Evolutionary conservation across 2,113 vertebrate genomes (phyloP).

Genomic region (Coptodon bakossiorum): DNA sequence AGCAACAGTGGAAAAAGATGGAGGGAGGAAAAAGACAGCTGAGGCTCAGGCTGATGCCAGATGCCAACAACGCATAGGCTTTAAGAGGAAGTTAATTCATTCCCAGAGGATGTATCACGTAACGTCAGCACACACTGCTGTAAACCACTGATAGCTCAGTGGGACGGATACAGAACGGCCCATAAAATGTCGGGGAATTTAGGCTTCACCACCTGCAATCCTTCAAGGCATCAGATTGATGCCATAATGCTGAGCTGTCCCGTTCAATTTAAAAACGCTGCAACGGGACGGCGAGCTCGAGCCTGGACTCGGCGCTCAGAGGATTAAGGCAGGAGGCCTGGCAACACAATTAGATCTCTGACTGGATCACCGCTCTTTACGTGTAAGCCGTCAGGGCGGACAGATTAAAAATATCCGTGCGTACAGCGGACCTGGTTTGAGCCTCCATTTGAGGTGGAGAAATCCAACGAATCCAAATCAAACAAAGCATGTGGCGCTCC

Average conservation of each 20-base stretch:
- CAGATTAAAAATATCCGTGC: not conserved
- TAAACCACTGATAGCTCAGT: not conserved
- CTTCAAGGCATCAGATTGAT: not conserved
- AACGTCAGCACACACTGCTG: slow-evolving; percentile 10
- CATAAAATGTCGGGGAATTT: not conserved
- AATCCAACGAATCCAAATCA: not conserved
- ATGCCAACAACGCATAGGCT: slow-evolving; percentile 26
- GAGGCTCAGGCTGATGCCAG: slow-evolving; percentile 22
- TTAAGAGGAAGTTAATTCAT: slow-evolving; percentile 45
- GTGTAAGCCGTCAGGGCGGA: not conserved
- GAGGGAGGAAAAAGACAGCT: slow-evolving; percentile 27
- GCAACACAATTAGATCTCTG: not conserved
- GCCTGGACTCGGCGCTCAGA: not conserved
- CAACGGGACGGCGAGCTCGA: not conserved
- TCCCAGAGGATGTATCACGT: slow-evolving; percentile 44
- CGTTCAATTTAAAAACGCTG: not conserved
- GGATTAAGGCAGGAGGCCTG: slow-evolving; percentile 6
- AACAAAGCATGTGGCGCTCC: not conserved
- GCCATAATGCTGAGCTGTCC: not conserved
- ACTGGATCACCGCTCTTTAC: not conserved
- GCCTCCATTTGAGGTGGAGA: not conserved
- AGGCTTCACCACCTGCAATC: slow-evolving; percentile 7
- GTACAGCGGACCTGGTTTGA: not conserved
- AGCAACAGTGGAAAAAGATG: slow-evolving; percentile 9
- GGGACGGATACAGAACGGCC: not conserved